Percentiles rank a stretch among this genome's conserved stretches.
Evolutionary conservation across 1,140 invertebrate genomes (phyloP).

Genomic region (Cotesia glomerata): DNA sequence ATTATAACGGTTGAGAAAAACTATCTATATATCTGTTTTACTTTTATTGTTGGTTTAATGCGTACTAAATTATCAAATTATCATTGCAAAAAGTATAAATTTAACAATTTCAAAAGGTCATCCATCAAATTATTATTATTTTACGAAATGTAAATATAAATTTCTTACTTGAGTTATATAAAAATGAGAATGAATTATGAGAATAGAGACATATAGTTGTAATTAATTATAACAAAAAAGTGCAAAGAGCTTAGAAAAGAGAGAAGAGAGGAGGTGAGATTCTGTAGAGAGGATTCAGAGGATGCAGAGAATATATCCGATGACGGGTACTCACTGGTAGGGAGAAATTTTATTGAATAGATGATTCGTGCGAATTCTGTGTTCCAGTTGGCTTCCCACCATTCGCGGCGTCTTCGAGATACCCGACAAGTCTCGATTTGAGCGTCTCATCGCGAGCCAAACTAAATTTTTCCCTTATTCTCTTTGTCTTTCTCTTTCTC

Average conservation of each 20-base stretch:
- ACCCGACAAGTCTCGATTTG: slow-evolving; percentile 20
- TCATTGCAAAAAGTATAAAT: no score
- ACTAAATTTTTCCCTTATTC: slow-evolving; percentile 17
- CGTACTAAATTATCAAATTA: no score
- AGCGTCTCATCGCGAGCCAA: slow-evolving; percentile 5
- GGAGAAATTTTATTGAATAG: slow-evolving; percentile 52
- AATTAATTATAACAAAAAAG: no score
- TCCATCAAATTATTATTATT: not conserved
- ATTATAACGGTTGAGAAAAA: no score
- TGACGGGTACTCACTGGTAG: slow-evolving; percentile 30
- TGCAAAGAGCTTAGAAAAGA: no score
- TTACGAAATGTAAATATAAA: no score
- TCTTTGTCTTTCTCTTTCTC: not conserved
- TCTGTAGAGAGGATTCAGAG: slow-evolving; percentile 31
- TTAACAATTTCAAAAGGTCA: no score
- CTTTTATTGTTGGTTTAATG: no score
- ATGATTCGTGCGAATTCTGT: slow-evolving; percentile 46
- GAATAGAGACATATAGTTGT: no score
- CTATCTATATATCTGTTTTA: no score
- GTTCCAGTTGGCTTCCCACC: slow-evolving; percentile 48
- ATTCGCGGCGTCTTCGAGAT: slow-evolving; percentile 33
- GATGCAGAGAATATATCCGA: slow-evolving; percentile 35
- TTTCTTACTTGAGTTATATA: no score
- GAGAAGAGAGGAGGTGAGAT: slow-evolving; percentile 28
- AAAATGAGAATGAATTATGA: no score